phyloP scores from a whole-genome alignment of 2,888 invertebrate species.

The Limnephilus marmoratus region DNA sequence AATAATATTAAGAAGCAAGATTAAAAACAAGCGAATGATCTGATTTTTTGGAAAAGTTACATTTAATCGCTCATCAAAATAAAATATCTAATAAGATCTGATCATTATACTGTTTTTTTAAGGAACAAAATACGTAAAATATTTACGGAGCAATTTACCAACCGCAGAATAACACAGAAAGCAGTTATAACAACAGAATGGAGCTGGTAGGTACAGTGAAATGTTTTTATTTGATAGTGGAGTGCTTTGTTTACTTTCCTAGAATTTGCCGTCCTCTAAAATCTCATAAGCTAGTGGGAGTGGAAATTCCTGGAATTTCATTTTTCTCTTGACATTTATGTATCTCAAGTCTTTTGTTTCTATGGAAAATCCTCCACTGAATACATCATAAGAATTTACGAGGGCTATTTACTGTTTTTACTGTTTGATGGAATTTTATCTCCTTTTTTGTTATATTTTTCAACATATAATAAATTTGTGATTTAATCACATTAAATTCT shows the following conservation, averaged over 20 bases:
- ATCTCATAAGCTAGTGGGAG: slow-evolving; percentile 21
- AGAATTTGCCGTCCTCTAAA: slow-evolving; percentile 15
- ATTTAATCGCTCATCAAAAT: too few relatives aligned
- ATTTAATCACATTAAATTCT: background rate
- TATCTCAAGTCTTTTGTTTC: slow-evolving; percentile 21
- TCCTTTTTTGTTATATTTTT: background rate
- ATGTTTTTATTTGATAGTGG: background rate
- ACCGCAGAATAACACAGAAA: background rate
- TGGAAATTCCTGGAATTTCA: slow-evolving; percentile 31
- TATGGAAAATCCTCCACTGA: slow-evolving; percentile 24
- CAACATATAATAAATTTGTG: background rate
- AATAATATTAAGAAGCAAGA: too few relatives aligned
- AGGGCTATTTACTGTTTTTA: background rate
- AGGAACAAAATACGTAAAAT: background rate
- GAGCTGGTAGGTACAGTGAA: background rate
- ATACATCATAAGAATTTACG: slow-evolving; percentile 3
- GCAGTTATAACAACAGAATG: background rate
- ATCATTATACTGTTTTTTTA: background rate
- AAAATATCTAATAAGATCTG: too few relatives aligned
- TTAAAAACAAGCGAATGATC: too few relatives aligned
- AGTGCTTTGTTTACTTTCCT: background rate
- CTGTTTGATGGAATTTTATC: background rate
- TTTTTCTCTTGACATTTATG: slow-evolving; percentile 25
- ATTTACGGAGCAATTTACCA: background rate
- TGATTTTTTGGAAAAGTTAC: too few relatives aligned